phyloP scores from a whole-genome alignment of 2,888 invertebrate genomes.

The Dynastes maya region DNA sequence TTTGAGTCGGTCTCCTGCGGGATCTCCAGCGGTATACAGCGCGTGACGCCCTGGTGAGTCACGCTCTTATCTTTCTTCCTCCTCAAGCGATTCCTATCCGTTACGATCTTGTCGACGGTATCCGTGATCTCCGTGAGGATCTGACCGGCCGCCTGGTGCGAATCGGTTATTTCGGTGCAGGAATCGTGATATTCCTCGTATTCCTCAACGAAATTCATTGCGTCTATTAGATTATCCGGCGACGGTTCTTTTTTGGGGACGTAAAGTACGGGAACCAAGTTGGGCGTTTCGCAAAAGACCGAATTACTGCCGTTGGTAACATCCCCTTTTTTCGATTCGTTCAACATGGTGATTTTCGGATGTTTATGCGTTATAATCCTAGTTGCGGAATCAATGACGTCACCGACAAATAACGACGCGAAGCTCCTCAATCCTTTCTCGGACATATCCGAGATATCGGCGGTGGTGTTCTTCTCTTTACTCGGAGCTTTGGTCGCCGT shows the following conservation, averaged over 20 bases:
- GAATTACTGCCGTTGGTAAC: slow-evolving; percentile 15
- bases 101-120: slow-evolving; percentile 55
- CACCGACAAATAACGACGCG: slow-evolving; percentile 60
- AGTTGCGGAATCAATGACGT: slow-evolving; percentile 62
- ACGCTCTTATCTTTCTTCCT: slow-evolving; percentile 66
- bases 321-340: slow-evolving; percentile 43
- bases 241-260: slow-evolving; percentile 64
- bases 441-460: slow-evolving; percentile 47
- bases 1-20: slow-evolving; percentile 68
- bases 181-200: slow-evolving; percentile 69
- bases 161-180: slow-evolving; percentile 67
- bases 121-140: slow-evolving; percentile 59
- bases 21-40: slow-evolving; percentile 66
- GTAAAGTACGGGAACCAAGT: slow-evolving; percentile 62
- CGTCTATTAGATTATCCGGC: slow-evolving; percentile 63
- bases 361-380: slow-evolving; percentile 57
- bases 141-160: slow-evolving; percentile 61
- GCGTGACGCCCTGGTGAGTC: slow-evolving; percentile 68
- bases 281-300: slow-evolving; percentile 63
- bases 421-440: slow-evolving; percentile 57
- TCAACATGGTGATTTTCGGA: slow-evolving; percentile 53
- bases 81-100: slow-evolving; percentile 56
- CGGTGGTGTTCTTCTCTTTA: too few relatives aligned
- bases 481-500: slow-evolving; percentile 45
- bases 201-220: slow-evolving; percentile 68